phyloP scores from a whole-genome alignment of 2,888 invertebrate genomes.

The Hypsopygia costalis region DNA sequence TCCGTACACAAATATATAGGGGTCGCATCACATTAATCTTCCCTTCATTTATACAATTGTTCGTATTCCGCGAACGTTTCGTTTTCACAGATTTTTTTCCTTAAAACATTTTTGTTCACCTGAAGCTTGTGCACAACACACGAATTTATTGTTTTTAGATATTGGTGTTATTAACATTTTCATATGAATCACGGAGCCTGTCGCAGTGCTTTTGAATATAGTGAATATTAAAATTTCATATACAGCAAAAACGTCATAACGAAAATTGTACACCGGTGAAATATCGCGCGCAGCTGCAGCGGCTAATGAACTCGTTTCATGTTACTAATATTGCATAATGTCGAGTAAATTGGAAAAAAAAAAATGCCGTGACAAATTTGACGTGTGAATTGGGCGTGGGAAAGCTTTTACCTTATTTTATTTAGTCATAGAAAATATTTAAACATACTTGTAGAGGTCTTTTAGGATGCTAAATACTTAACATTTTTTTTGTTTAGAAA shows the following conservation, averaged over 20 bases:
- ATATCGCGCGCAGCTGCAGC: slow-evolving; percentile 61
- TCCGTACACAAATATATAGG: slow-evolving; percentile 61
- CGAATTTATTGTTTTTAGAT: slow-evolving; percentile 12
- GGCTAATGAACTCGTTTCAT: slow-evolving; percentile 69
- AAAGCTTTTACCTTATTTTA: no score
- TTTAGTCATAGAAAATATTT: no score
- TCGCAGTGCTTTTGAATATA: slow-evolving; percentile 26
- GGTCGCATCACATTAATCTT: slow-evolving; percentile 63
- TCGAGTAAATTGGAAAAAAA: slow-evolving; percentile 40
- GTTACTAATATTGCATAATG: slow-evolving; percentile 62
- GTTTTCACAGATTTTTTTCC: slow-evolving; percentile 26
- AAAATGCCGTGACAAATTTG: slow-evolving; percentile 19
- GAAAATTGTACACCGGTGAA: slow-evolving; percentile 60
- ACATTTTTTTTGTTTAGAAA: no score
- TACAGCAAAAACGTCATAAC: slow-evolving; percentile 54
- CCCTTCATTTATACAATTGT: slow-evolving; percentile 48
- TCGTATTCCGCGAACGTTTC: slow-evolving; percentile 29
- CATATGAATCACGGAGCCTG: slow-evolving; percentile 10
- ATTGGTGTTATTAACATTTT: slow-evolving; percentile 2
- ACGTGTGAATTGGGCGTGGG: not conserved
- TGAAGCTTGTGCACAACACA: slow-evolving; percentile 3
- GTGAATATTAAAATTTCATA: slow-evolving; percentile 45
- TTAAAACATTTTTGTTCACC: slow-evolving; percentile 10
- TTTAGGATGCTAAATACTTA: no score
- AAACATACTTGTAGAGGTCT: no score